Evolutionary conservation across 1,140 invertebrate genomes (phyloP).

Genomic region (Holcopasites calliopsidis): DNA sequence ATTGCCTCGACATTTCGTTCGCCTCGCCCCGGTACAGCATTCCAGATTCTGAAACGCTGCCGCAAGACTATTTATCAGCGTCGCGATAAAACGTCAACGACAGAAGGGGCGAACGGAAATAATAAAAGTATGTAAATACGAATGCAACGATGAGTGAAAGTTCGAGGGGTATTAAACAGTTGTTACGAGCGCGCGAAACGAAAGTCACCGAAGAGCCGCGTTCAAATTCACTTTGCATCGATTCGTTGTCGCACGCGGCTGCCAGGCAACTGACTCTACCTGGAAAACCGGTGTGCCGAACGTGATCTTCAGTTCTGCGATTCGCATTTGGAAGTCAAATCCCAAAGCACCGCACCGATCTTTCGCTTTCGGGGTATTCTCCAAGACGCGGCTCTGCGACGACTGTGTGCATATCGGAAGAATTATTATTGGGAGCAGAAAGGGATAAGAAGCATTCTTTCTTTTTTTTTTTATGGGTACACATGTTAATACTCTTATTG

Average conservation of each 20-base stretch:
- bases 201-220: neutral
- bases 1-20: neutral
- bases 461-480: neutral
- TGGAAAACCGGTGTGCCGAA: conserved; percentile 37
- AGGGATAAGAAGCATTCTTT: too few relatives aligned
- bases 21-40: neutral
- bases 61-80: conserved; percentile 1
- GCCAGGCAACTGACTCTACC: conserved; percentile 31
- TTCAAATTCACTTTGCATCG: conserved; percentile 41
- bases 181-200: neutral
- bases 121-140: too few relatives aligned
- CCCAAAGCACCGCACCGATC: neutral
- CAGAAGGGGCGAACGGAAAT: too few relatives aligned
- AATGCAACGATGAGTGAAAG: neutral
- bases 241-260: conserved; percentile 18
- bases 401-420: neutral
- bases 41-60: neutral
- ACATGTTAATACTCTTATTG: neutral
- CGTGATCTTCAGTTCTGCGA: conserved; percentile 17
- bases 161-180: neutral
- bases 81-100: neutral
- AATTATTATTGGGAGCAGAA: neutral
- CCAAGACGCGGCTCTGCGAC: neutral
- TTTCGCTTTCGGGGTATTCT: neutral
- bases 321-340: conserved; percentile 37